phyloP scores from a whole-genome alignment of 2,113 vertebrate species.

The Paradisaea rubra region DNA sequence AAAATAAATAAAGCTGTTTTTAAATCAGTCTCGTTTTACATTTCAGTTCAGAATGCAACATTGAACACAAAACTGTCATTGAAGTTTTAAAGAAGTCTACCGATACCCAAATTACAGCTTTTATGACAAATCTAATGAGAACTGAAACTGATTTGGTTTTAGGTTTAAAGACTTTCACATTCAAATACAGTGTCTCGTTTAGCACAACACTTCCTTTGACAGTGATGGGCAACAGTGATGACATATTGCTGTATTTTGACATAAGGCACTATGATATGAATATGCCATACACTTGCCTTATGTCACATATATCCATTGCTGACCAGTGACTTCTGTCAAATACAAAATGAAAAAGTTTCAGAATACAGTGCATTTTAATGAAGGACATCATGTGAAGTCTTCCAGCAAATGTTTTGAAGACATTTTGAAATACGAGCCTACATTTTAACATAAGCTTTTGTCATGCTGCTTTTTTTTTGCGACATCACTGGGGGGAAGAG shows the following conservation, averaged over 20 bases:
- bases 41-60: constrained; percentile 61
- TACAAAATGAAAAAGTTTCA: constrained; percentile 60
- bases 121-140: constrained; percentile 58
- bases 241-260: constrained; percentile 66
- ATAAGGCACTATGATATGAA: constrained; percentile 76
- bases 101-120: constrained; percentile 61
- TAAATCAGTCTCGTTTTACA: constrained; percentile 68
- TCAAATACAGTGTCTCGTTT: constrained; percentile 58
- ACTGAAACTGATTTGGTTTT: constrained; percentile 68
- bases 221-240: constrained; percentile 58
- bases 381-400: constrained; percentile 70
- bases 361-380: constrained; percentile 73
- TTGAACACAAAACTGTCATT: constrained; percentile 60
- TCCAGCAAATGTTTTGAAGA: constrained; percentile 65
- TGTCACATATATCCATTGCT: constrained; percentile 61
- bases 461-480: constrained; percentile 67
- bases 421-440: constrained; percentile 65
- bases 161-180: constrained; percentile 63
- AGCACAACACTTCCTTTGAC: constrained; percentile 49
- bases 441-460: constrained; percentile 66
- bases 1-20: constrained; percentile 78
- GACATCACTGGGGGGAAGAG: constrained; percentile 66
- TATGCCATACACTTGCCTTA: constrained; percentile 70
- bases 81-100: constrained; percentile 62
- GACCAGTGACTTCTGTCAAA: constrained; percentile 71